Conservation (phyloP, 2,888 invertebrate species). For the Nipponacmea schrenckii region DNA sequence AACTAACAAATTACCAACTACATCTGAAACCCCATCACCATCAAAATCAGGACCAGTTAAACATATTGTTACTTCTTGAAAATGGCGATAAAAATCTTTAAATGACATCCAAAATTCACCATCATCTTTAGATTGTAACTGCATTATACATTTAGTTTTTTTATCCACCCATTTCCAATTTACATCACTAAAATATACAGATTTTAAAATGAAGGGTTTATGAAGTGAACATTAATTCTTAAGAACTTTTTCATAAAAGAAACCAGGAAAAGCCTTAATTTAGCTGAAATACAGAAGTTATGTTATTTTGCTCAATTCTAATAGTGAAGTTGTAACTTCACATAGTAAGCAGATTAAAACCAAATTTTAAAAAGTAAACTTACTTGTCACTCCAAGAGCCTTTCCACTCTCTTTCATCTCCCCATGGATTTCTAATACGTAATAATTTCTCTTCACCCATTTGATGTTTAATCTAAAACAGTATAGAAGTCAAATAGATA, state of each 20-base stretch:
- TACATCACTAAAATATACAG: slow-evolving; percentile 57
- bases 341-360: no score
- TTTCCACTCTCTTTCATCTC: slow-evolving; percentile 70
- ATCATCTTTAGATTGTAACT: slow-evolving; percentile 62
- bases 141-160: slow-evolving; percentile 60
- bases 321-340: no score
- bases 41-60: slow-evolving; percentile 69
- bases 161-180: slow-evolving; percentile 68
- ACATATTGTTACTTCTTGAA: slow-evolving; percentile 69
- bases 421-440: slow-evolving; percentile 70
- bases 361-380: slow-evolving; percentile 22
- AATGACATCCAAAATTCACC: slow-evolving; percentile 71
- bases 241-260: no score
- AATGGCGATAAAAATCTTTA: slow-evolving; percentile 68
- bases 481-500: neutral
- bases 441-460: slow-evolving; percentile 64
- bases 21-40: slow-evolving; percentile 65
- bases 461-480: slow-evolving; percentile 45
- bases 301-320: no score
- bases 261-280: no score
- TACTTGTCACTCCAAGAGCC: slow-evolving; percentile 70
- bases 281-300: no score
- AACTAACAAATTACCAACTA: slow-evolving; percentile 45
- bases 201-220: no score
- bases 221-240: no score